Base-by-base conservation (phyloP, 2,888 invertebrate species). In the Polylopha cassiicola region DNA sequence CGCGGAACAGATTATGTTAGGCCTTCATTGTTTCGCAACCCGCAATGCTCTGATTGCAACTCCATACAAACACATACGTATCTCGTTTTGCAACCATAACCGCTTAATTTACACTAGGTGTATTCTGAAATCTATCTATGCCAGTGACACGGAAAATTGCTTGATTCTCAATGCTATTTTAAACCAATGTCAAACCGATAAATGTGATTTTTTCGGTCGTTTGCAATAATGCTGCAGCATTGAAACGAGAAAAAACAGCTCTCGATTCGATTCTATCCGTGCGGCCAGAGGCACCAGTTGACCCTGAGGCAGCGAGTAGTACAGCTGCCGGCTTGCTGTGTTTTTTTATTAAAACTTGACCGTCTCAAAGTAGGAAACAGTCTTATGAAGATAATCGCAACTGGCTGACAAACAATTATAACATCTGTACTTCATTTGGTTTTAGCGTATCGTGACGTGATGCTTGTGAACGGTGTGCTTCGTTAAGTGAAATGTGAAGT, bases 41-140 rank as follows among this genome's bases (percentile, higher is more conserved):
- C 60, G 77, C 73, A 77, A 74, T 80, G 80, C 81, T 81, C 80
- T 78, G 81, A 81, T 81, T 81, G 70, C 73, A 79, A 70, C 58
- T 65, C 72, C 73, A 73, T 72, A 51, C 61, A 62, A 57, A 65
- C 61, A 60, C 55, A 58, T 59, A 51, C 44, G 51, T 54, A 57
- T 54, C 58, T 50, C 50, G 54, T 72, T 66, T 68, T 61, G 70
- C 61, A 68, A 69, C 70, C 70, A 71, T 63, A 63, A 59, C 47
- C 39, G 48, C 21, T 36, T 43, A 16, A 14, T 33, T 28, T 23
- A 14, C 28, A 21, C 9, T 22, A 32, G 21, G n/a, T 9, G 33
- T 22, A 41, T 23, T 39, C 33, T 27, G 17, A 20, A 37, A 13
- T 9, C 17, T 32, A 33, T 39, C 45, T 36, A 39, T 44, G 44